These are phyloP conservation scores for Apis florea DNA, from an alignment of 1,140 invertebrate genomes.

Conservation along the genomic window DNA sequence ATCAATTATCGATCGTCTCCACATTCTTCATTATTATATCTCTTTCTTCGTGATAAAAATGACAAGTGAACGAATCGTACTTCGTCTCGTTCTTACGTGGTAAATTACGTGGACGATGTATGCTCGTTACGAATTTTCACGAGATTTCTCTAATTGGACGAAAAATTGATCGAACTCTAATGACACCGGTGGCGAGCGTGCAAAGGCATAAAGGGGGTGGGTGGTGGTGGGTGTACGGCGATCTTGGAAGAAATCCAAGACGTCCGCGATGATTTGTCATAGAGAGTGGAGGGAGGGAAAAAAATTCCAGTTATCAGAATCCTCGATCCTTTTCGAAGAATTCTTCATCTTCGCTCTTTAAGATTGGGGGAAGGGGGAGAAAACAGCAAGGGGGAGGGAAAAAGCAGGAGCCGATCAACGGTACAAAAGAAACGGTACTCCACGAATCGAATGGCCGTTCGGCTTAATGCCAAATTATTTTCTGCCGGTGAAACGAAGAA, in stretches of 20 bases:
- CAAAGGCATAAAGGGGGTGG: slow-evolving; percentile 2
- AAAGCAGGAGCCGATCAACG: slow-evolving; percentile 53
- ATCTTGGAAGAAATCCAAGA: slow-evolving; percentile 50
- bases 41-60: background rate
- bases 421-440: slow-evolving; percentile 50
- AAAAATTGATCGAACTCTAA: slow-evolving; percentile 61
- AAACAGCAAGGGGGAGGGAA: slow-evolving; percentile 23
- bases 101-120: slow-evolving; percentile 46
- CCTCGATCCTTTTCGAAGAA: no score
- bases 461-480: slow-evolving; percentile 69
- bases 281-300: background rate
- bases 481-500: slow-evolving; percentile 25
- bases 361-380: background rate
- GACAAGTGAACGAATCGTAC: background rate
- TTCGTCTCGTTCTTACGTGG: background rate
- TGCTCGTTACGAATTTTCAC: slow-evolving; percentile 25
- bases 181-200: slow-evolving; percentile 14
- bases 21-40: no score
- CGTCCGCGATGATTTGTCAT: background rate
- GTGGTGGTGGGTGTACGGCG: background rate
- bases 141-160: slow-evolving; percentile 49
- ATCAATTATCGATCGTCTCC: background rate
- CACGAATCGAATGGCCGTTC: slow-evolving; percentile 57
- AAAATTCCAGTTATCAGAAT: slow-evolving; percentile 15
- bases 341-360: background rate